Conservation (phyloP, 2,888 invertebrate genomes). For the Drosophila atripex region DNA sequence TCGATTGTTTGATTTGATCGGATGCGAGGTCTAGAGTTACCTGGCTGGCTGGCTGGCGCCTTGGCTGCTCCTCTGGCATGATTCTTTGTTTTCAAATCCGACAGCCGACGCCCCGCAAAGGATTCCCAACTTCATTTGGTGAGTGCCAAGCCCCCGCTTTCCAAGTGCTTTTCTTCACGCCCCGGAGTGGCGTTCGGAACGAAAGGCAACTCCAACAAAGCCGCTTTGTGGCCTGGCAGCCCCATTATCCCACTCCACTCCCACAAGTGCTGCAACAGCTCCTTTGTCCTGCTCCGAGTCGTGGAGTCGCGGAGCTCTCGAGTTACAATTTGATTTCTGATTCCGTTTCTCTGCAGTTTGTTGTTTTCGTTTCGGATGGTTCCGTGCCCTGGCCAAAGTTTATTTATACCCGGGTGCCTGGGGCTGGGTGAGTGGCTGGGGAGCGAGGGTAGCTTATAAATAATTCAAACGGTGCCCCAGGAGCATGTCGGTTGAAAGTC, state of each 20-base stretch:
- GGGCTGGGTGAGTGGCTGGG: not conserved
- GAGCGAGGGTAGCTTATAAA: slow-evolving; percentile 59
- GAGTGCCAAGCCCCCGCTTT: slow-evolving; percentile 53
- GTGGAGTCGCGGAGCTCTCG: slow-evolving; percentile 45
- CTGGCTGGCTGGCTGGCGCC: slow-evolving; percentile 32
- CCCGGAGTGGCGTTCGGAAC: slow-evolving; percentile 19
- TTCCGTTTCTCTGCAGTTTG: slow-evolving; percentile 51
- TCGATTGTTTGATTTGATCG: slow-evolving; percentile 30
- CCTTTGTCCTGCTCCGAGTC: slow-evolving; percentile 34
- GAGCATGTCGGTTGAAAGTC: slow-evolving; percentile 9
- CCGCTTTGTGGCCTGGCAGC: slow-evolving; percentile 54
- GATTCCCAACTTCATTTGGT: slow-evolving; percentile 22
- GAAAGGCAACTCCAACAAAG: slow-evolving; percentile 59
- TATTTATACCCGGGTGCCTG: slow-evolving; percentile 52
- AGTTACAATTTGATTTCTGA: slow-evolving; percentile 74
- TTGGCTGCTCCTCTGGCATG: not conserved
- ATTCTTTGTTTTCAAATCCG: slow-evolving; percentile 15
- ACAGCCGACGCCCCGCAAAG: slow-evolving; percentile 1
- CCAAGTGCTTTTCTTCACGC: slow-evolving; percentile 74
- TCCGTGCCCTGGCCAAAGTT: slow-evolving; percentile 58
- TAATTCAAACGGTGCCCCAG: slow-evolving; percentile 60
- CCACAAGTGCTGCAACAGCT: slow-evolving; percentile 51
- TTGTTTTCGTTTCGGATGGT: slow-evolving; percentile 31
- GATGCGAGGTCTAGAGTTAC: slow-evolving; percentile 39
- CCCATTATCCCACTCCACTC: not conserved